Evolutionary conservation across 37 sponge, comb jelly and placozoan species (phyloP), one percentile per base, ranked within the genome.

Genomic region (Hormiphora californensis): DNA sequence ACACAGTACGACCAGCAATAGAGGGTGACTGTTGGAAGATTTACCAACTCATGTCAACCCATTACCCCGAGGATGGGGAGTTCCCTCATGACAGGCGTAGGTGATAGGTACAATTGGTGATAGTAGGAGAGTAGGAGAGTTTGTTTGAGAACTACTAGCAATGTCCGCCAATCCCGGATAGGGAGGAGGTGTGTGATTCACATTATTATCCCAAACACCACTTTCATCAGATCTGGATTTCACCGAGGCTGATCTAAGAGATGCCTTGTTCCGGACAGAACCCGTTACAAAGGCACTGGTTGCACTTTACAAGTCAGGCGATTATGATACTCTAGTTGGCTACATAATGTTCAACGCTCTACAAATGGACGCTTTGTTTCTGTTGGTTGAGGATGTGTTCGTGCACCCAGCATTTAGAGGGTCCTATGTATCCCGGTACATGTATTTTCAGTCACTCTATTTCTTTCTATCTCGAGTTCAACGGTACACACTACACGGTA

Each of bases 21-120:
- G n/a, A 23, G 27, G 30, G 61, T 57, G 61, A 57, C 21, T 28
- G 27, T 15, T 57, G 61, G 61, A 57, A 57, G 22, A 57, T 57
- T 21, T 57, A 57, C 21, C 15, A 57, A 30, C 61, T 57, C 61
- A 57, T 57, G 61, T 57, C 61, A 28, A 28, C 61, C 22, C 27
- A 28, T 30, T 57, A 28, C 61, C 61, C 61, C 21, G 61, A 57
- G 61, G 61, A 57, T 30, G 61, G 61, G n/a, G 61, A 57, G 61
- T 57, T 4, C 22, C 61, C n/a, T 23, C 30, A 57, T 5, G 61
- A 57, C 5, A 57, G 61, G 5, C n/a, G 61, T 57, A 15, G 27
- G 61, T 57, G 53, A 17, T 9, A 49, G 12, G 53, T 9, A 49
- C 12, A 49, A 15, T 17, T 15, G 9, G 15, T 49, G 9, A 15